Evolutionary conservation across 1,140 invertebrate genomes (phyloP).

Genomic region (Polyergus mexicanus): DNA sequence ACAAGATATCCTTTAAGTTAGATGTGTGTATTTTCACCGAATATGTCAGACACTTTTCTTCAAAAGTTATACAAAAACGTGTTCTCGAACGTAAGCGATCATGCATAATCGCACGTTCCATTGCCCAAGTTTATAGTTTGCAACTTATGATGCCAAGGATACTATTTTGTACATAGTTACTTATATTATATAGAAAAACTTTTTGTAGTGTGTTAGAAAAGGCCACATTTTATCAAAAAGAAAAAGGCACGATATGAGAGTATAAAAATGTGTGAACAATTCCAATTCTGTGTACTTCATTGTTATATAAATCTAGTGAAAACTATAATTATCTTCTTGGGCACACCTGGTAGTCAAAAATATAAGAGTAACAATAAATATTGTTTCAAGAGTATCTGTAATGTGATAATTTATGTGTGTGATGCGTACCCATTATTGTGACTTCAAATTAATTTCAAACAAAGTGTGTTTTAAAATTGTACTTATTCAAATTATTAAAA

Average conservation of each 20-base stretch:
- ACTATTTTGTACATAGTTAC: conserved; percentile 67
- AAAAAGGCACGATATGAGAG: background rate
- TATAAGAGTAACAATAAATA: conserved; percentile 48
- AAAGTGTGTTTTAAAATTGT: background rate
- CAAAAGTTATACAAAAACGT: conserved; percentile 37
- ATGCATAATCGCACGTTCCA: conserved; percentile 25
- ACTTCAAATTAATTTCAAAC: background rate
- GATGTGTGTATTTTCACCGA: conserved; percentile 18
- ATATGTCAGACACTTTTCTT: conserved; percentile 29
- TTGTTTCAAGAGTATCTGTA: conserved; percentile 36
- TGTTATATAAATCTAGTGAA: conserved; percentile 9
- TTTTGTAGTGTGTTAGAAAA: conserved; percentile 62
- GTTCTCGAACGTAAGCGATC: conserved; percentile 29
- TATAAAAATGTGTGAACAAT: conserved; percentile 24
- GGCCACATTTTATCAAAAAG: conserved; percentile 45
- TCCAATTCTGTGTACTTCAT: conserved; percentile 6
- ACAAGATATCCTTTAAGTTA: conserved; percentile 42
- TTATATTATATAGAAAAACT: conserved; percentile 35
- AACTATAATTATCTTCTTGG: conserved; percentile 51
- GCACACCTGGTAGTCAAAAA: conserved; percentile 44
- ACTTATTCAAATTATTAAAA: background rate
- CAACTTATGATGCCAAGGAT: conserved; percentile 62
- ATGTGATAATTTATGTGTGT: background rate
- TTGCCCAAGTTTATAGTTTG: conserved; percentile 34
- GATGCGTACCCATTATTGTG: background rate